Percentiles rank a stretch among this genome's conserved stretches.
These are phyloP conservation scores for Drosophila pandora DNA, from an alignment of 1,140 invertebrate genomes.

Conservation along the genomic window DNA sequence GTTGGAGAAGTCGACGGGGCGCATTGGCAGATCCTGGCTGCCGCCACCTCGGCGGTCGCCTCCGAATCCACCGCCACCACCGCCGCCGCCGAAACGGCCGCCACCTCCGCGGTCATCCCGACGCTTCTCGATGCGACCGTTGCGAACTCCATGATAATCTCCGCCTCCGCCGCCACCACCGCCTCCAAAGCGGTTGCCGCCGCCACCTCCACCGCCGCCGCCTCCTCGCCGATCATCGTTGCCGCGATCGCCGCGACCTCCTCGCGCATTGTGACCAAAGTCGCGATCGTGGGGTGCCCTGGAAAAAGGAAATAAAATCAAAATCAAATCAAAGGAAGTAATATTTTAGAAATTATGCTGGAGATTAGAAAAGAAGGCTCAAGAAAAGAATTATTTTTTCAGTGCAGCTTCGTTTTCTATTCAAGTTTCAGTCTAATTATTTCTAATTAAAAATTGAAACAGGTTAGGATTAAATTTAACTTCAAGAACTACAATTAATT, in stretches of 20 bases:
- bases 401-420: conserved; percentile 16
- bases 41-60: conserved; percentile 66
- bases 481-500: too few relatives aligned
- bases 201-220: conserved; percentile 68
- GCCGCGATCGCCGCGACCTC: conserved; percentile 74
- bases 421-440: neutral
- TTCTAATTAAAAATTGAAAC: too few relatives aligned
- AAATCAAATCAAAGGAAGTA: too few relatives aligned
- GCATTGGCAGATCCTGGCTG: conserved; percentile 74
- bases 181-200: conserved; percentile 60
- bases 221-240: conserved; percentile 77
- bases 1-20: conserved; percentile 82
- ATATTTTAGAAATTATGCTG: too few relatives aligned
- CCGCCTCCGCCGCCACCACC: conserved; percentile 75
- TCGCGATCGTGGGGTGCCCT: conserved; percentile 83
- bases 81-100: conserved; percentile 65
- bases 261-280: conserved; percentile 72
- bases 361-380: conserved; percentile 22
- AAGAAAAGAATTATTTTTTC: conserved; percentile 42
- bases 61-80: conserved; percentile 56
- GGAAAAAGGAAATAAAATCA: conserved; percentile 1
- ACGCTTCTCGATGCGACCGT: conserved; percentile 82
- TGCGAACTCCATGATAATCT: conserved; percentile 75
- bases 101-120: conserved; percentile 83
- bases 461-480: too few relatives aligned